phyloP scores from a whole-genome alignment of 2,113 vertebrate species.

The Cheilinus undulatus region DNA sequence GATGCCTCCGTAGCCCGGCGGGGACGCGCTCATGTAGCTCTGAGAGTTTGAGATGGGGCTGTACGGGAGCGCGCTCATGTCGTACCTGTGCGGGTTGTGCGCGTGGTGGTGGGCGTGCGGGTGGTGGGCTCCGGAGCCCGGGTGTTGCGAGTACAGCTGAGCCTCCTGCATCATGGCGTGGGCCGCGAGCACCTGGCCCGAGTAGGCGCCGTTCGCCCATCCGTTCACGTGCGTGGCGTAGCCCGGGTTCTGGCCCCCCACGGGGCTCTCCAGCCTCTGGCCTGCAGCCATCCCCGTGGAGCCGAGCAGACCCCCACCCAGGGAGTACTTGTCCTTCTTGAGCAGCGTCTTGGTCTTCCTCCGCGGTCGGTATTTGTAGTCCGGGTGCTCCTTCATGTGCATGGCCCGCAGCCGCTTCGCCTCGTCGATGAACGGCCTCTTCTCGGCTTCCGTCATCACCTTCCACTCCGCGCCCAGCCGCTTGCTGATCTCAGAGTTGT shows the following conservation, averaged over 20 bases:
- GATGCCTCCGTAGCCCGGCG: conserved; percentile 91
- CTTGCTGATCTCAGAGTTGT: conserved; percentile 93
- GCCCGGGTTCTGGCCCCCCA: conserved; percentile 80
- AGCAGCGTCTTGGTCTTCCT: conserved; percentile 97
- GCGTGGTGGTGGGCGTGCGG: conserved; percentile 84
- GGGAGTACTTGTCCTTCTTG: conserved; percentile 98
- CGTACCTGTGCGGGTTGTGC: conserved; percentile 92
- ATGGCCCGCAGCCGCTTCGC: conserved; percentile 95
- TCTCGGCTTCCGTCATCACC: conserved; percentile 96
- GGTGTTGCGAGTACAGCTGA: conserved; percentile 95
- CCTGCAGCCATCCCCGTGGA: conserved; percentile 87
- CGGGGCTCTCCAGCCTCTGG: conserved; percentile 91
- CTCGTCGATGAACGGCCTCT: conserved; percentile 98
- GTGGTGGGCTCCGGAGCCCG: conserved; percentile 86
- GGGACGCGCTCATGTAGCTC: conserved; percentile 95
- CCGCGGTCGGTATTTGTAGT: conserved; percentile 98
- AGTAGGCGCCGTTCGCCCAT: conserved; percentile 95
- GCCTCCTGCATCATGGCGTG: conserved; percentile 97
- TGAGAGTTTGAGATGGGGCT: conserved; percentile 95
- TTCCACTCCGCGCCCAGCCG: conserved; percentile 91
- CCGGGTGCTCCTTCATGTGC: conserved; percentile 99
- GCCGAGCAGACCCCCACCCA: conserved; percentile 90
- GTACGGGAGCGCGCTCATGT: conserved; percentile 94
- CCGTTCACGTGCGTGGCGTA: conserved; percentile 96
- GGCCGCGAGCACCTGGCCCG: conserved; percentile 92